These are phyloP conservation scores for Eupithecia tripunctaria DNA, from an alignment of 2,888 invertebrate species.

Conservation along the genomic window DNA sequence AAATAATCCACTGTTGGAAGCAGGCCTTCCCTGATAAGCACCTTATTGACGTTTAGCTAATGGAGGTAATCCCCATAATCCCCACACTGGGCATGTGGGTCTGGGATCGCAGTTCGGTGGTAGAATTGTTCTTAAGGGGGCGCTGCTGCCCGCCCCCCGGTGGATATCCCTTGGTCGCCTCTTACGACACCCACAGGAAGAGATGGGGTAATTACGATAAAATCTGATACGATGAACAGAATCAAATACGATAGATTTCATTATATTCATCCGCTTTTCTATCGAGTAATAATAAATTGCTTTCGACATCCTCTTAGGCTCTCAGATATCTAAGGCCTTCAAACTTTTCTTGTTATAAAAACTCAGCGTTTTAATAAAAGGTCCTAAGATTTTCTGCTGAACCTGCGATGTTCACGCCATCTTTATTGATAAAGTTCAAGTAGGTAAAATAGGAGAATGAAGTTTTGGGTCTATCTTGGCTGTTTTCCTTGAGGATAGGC, in stretches of 20 bases:
- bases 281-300: constrained; percentile 3
- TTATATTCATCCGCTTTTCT: neutral
- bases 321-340: constrained; percentile 19
- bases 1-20: no score
- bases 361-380: constrained; percentile 21
- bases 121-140: no score
- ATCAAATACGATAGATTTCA: neutral
- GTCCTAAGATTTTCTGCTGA: constrained; percentile 14
- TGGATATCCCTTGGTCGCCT: no score
- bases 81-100: no score
- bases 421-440: constrained; percentile 16
- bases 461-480: neutral
- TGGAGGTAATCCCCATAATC: no score
- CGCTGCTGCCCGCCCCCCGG: no score
- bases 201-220: no score
- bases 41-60: no score
- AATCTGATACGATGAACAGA: no score
- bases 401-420: constrained; percentile 16
- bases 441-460: constrained; percentile 1
- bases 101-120: no score
- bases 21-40: no score
- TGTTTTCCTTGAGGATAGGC: neutral
- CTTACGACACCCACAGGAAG: no score
- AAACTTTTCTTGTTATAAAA: constrained; percentile 36
- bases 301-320: constrained; percentile 12